A percentile compares a stretch with the other conserved stretches of the same genome.
phyloP scores from a whole-genome alignment of 2,888 invertebrate genomes.

The Keiferia lycopersicella region DNA sequence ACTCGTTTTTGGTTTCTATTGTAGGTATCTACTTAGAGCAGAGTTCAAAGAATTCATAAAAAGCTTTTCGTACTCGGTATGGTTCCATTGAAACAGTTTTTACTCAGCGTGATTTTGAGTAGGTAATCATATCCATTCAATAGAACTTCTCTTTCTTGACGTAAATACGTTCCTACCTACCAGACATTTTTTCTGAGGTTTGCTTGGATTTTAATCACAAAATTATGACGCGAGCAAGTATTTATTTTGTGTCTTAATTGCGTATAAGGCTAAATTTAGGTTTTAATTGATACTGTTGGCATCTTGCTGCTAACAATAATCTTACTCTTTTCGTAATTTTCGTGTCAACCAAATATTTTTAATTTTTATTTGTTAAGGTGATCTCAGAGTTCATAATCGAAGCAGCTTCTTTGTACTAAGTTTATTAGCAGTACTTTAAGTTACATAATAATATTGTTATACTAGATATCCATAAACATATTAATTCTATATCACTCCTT shows the following conservation, averaged over 20 bases:
- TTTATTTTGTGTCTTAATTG: background rate
- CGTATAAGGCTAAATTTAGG: background rate
- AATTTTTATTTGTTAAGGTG: no score
- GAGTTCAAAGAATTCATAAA: background rate
- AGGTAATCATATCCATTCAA: background rate
- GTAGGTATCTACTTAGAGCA: background rate
- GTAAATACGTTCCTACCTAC: background rate
- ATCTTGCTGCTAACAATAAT: background rate
- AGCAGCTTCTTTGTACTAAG: no score
- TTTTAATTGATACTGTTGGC: background rate
- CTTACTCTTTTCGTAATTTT: no score
- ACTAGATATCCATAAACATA: no score
- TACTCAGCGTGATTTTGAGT: background rate
- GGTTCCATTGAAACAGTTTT: slow-evolving; percentile 1
- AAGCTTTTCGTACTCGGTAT: background rate
- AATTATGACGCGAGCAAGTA: no score
- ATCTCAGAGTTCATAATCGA: no score
- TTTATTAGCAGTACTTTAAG: no score
- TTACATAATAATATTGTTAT: no score
- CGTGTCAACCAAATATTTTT: no score
- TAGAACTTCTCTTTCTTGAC: background rate
- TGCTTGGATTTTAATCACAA: background rate
- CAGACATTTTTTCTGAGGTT: background rate
- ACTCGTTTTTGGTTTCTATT: background rate
- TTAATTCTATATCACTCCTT: no score